phyloP scores from a whole-genome alignment of 2,797 vertebrate species.

The Lepus oiostolus region DNA sequence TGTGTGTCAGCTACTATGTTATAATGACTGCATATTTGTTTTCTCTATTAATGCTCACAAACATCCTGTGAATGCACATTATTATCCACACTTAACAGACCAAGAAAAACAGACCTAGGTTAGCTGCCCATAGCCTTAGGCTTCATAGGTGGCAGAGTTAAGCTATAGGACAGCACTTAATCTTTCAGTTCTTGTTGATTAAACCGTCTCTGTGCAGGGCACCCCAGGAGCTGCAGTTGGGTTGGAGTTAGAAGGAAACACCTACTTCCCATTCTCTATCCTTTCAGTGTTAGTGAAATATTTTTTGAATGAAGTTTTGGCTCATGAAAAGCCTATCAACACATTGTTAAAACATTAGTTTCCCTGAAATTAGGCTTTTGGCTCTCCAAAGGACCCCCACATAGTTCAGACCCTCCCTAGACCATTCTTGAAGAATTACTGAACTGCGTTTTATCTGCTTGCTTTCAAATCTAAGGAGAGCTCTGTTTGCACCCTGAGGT shows the following conservation, averaged over 20 bases:
- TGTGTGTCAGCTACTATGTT: not conserved
- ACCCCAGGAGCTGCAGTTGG: not conserved
- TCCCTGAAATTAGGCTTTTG: slow-evolving; percentile 40
- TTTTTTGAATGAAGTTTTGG: slow-evolving; percentile 18
- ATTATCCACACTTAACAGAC: not conserved
- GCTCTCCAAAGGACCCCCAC: not conserved
- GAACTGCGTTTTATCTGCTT: not conserved
- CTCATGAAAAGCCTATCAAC: not conserved
- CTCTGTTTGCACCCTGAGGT: not conserved
- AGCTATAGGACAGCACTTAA: not conserved
- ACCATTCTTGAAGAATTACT: not conserved
- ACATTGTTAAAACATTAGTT: not conserved
- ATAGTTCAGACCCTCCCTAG: not conserved
- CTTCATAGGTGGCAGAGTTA: not conserved
- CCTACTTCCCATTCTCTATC: not conserved
- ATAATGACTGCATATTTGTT: not conserved
- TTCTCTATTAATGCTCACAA: not conserved
- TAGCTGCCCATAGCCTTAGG: not conserved
- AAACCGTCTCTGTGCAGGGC: not conserved
- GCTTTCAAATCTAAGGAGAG: slow-evolving; percentile 5
- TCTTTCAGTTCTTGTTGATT: not conserved
- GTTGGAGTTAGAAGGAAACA: not conserved
- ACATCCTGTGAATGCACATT: not conserved
- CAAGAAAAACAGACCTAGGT: not conserved
- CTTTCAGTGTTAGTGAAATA: slow-evolving; percentile 42